Base-by-base conservation (phyloP, 2,888 invertebrate species). In the Agonopterix subpropinquella region DNA sequence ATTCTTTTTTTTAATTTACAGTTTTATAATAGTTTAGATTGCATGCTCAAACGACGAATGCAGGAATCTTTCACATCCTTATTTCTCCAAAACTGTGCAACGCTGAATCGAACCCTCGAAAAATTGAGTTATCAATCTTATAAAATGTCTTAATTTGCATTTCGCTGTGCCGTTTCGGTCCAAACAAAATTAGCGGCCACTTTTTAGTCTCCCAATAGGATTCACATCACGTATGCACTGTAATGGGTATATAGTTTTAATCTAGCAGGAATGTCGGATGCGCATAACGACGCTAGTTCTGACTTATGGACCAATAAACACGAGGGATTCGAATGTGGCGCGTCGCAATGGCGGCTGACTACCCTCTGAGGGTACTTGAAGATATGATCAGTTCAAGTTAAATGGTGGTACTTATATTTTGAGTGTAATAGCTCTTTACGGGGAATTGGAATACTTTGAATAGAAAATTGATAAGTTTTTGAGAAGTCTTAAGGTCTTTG, bases 281-380 rank as follows among this genome's bases (percentile, higher is more conserved):
- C 64, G 70, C 70, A 70, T 78, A 77, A 76, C 70, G 73, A 67
- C 71, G 65, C 65, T 66, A 63, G 67, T 70, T 67, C 72, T 73
- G 74, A 82, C 72, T 84, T 80, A 86, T 84, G 71, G 71, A 65
- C 73, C 74, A 78, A 84, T 85, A 85, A 85, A 80, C 71, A 70
- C 62, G 68, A 55, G 58, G 71, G 70, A 77, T 80, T 78, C 80
- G 76, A 81, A 81, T 84, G 72, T 58, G 57, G 60, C 60, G 67
- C 72, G 75, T 59, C 77, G 64, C 58, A 69, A 69, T 70, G 75
- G 68, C 74, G 70, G 52, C 72, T 65, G 65, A 65, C 67, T 60
- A n/a, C 39, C 39, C 39, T 39, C 39, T 66, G 45, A 28, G 44
- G 4, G 42, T 18, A 11, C 8, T 8, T 8, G 7, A 11, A 11